These are phyloP conservation scores for Camponotus floridanus DNA, from an alignment of 1,140 invertebrate genomes.

Conservation along the genomic window DNA sequence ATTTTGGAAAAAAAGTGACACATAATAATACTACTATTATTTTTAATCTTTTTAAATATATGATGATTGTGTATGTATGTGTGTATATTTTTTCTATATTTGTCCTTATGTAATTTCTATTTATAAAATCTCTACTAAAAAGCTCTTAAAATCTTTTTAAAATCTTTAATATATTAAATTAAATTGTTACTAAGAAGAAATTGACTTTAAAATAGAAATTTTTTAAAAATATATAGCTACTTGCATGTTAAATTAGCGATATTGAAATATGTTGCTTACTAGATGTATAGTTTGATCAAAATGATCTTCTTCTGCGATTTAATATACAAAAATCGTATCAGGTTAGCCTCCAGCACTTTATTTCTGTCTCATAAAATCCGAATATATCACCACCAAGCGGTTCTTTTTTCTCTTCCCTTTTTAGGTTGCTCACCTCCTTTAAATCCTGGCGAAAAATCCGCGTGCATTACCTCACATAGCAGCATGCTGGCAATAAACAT, in stretches of 20 bases:
- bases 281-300: background rate
- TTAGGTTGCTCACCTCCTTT: background rate
- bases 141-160: background rate
- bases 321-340: background rate
- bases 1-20: background rate
- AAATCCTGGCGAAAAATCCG: slow-evolving; percentile 45
- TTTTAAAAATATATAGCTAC: background rate
- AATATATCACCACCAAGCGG: slow-evolving; percentile 24
- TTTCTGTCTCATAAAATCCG: slow-evolving; percentile 30
- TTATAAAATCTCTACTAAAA: background rate
- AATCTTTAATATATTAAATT: background rate
- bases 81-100: background rate
- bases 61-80: no score
- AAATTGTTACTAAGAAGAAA: slow-evolving; percentile 8
- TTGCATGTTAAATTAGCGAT: background rate
- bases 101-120: background rate
- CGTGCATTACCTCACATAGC: slow-evolving; percentile 48
- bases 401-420: slow-evolving; percentile 34
- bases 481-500: slow-evolving; percentile 58
- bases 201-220: background rate
- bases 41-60: no score
- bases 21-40: background rate
- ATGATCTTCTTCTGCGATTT: background rate
- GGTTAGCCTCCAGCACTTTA: slow-evolving; percentile 7
- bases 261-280: background rate